These are phyloP conservation scores for Mesocentrotus franciscanus DNA, from an alignment of 53 echinoderm and acorn worm species.

Conservation along the genomic window DNA sequence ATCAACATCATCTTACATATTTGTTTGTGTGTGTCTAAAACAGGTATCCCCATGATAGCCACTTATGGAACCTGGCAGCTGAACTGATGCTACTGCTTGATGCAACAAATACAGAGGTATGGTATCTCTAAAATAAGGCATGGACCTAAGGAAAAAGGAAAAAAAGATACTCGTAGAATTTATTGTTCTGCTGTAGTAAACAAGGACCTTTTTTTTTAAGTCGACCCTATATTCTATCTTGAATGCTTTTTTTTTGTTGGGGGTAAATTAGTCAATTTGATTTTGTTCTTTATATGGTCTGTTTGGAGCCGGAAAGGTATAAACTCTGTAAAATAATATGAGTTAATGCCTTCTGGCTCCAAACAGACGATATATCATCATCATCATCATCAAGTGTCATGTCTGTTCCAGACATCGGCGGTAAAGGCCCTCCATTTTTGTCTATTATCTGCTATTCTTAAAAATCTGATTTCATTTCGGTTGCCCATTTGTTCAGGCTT, in stretches of 20 bases:
- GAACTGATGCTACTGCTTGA: constrained; percentile 47
- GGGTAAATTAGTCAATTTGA: too few species aligned
- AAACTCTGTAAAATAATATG: too few species aligned
- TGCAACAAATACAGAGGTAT: constrained; percentile 10
- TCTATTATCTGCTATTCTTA: too few species aligned
- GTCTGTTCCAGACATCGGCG: too few species aligned
- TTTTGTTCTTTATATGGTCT: too few species aligned
- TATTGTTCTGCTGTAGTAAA: background rate
- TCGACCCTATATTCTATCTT: background rate
- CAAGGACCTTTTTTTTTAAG: background rate
- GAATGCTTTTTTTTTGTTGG: background rate
- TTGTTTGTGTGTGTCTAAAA: background rate
- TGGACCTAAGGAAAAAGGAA: background rate
- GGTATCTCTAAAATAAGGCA: background rate
- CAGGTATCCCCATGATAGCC: constrained; percentile 24
- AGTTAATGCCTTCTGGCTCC: too few species aligned
- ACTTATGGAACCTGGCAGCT: constrained; percentile 32
- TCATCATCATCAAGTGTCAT: too few species aligned
- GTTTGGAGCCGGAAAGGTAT: too few species aligned
- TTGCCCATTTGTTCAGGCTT: too few species aligned
- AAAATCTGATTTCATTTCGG: too few species aligned
- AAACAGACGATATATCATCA: too few species aligned
- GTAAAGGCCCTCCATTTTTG: too few species aligned
- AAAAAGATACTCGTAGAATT: background rate
- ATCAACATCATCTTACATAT: background rate